Evolutionary conservation across 2,113 vertebrate genomes (phyloP).

Genomic region (Lanius ludovicianus): DNA sequence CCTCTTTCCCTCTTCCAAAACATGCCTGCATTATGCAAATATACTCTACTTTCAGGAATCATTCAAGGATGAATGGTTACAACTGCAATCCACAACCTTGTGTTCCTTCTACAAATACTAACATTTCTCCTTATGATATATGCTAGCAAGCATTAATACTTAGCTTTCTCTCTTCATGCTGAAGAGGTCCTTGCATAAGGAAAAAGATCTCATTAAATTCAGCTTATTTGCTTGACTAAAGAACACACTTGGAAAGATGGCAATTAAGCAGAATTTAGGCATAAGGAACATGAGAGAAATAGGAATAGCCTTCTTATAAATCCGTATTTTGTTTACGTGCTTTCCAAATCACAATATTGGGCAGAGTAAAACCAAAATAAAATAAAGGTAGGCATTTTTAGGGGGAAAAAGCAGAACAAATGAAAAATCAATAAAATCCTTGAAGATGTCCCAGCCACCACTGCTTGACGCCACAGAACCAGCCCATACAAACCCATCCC

Average conservation of each 20-base stretch:
- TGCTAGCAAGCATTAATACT: not conserved
- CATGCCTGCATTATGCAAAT: not conserved
- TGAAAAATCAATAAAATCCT: not conserved
- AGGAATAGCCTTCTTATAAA: not conserved
- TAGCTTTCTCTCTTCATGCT: not conserved
- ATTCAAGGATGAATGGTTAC: not conserved
- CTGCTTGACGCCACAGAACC: not conserved
- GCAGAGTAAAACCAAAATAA: not conserved
- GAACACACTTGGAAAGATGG: not conserved
- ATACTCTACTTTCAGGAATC: not conserved
- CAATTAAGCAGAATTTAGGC: not conserved
- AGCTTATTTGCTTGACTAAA: not conserved
- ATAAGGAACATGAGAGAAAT: not conserved
- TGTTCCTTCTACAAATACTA: not conserved
- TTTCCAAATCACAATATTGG: not conserved
- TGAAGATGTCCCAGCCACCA: not conserved
- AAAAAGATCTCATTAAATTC: not conserved
- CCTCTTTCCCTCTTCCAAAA: not conserved
- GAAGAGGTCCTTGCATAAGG: not conserved
- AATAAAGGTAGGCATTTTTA: not conserved
- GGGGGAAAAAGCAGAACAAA: not conserved
- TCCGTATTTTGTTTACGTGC: not conserved
- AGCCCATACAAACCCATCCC: not conserved
- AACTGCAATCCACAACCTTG: not conserved
- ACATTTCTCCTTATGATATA: not conserved